Evolutionary conservation across 2,888 invertebrate species (phyloP).

Genomic region (Physocephala rufipes): DNA sequence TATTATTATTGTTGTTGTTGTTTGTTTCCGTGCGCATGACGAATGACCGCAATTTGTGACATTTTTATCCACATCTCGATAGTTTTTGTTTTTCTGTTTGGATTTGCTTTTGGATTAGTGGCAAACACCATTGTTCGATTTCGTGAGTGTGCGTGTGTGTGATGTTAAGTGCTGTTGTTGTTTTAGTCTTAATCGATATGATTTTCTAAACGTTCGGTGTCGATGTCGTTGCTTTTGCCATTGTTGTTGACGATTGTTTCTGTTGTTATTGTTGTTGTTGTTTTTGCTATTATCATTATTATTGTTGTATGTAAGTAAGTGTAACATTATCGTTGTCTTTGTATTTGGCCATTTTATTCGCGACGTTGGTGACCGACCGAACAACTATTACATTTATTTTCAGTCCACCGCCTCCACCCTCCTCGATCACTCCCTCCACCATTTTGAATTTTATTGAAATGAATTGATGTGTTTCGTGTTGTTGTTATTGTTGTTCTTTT

Average conservation of each 20-base stretch:
- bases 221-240: too few relatives aligned
- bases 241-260: not conserved
- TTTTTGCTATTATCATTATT: not conserved
- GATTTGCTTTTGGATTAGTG: constrained; percentile 1
- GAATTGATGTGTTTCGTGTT: constrained; percentile 7
- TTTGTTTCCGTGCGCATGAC: constrained; percentile 63
- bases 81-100: too few relatives aligned
- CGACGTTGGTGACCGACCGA: not conserved
- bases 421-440: too few relatives aligned
- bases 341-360: constrained; percentile 24
- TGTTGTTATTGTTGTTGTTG: constrained; percentile 6
- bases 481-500: constrained; percentile 7
- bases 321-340: constrained; percentile 20
- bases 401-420: not conserved
- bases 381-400: constrained; percentile 1
- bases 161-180: constrained; percentile 21
- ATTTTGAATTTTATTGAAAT: not conserved
- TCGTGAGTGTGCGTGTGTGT: not conserved
- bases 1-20: constrained; percentile 48
- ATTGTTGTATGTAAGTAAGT: constrained; percentile 20
- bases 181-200: constrained; percentile 25
- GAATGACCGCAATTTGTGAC: constrained; percentile 64
- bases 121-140: too few relatives aligned
- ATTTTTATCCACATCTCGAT: constrained; percentile 47
- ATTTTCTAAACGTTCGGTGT: too few relatives aligned